Percentiles rank a stretch among this genome's conserved stretches.
Evolutionary conservation across 1,140 invertebrate species (phyloP).

Genomic region (Calephelis virginiensis): DNA sequence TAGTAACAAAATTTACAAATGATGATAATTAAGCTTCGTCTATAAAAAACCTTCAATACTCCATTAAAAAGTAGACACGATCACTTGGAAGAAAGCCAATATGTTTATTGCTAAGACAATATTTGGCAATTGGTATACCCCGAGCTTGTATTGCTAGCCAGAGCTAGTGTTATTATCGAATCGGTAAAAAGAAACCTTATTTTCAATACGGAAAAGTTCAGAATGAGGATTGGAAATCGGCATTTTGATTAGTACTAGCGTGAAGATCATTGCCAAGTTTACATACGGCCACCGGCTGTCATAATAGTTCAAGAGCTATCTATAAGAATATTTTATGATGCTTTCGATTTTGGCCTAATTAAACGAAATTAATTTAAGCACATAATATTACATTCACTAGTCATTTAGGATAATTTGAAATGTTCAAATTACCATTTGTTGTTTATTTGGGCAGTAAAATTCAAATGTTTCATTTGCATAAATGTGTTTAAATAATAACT

Average conservation of each 20-base stretch:
- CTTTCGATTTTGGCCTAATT: neutral
- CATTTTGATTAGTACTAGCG: neutral
- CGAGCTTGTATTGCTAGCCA: slow-evolving; percentile 9
- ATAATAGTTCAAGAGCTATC: slow-evolving; percentile 7
- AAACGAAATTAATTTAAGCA: neutral
- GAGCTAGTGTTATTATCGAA: neutral
- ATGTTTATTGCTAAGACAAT: slow-evolving; percentile 16
- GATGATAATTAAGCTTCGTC: neutral
- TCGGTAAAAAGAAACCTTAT: neutral
- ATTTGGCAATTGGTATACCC: slow-evolving; percentile 9
- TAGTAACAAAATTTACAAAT: neutral
- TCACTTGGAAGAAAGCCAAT: slow-evolving; percentile 12
- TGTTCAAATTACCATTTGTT: too few species aligned
- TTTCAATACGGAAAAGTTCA: neutral
- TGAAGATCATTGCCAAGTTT: slow-evolving; percentile 15
- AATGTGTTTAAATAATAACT: too few species aligned
- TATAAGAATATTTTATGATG: neutral
- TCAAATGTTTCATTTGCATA: too few species aligned
- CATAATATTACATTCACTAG: neutral
- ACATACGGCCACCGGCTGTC: slow-evolving; percentile 10
- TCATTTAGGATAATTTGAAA: too few species aligned
- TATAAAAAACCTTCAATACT: slow-evolving; percentile 5
- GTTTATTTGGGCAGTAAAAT: too few species aligned
- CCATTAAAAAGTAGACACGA: slow-evolving; percentile 6
- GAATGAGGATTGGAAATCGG: neutral